Evolutionary conservation across 1,140 invertebrate genomes (phyloP).

Genomic region (Scylla paramamosain): DNA sequence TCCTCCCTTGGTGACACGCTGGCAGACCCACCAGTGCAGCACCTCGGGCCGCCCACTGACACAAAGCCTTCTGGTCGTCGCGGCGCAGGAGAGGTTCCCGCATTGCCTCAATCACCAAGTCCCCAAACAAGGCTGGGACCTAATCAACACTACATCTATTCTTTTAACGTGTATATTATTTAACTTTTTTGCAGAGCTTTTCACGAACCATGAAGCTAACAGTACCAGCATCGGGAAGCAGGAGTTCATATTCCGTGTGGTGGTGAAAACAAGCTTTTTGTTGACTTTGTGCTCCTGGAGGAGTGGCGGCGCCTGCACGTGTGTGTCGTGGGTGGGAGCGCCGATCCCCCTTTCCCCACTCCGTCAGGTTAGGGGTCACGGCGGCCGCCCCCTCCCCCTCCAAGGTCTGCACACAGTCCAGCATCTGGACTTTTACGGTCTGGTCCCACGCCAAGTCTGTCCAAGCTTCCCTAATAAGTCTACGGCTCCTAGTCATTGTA

Average conservation of each 20-base stretch:
- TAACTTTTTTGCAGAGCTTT: no score
- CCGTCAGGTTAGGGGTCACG: background rate
- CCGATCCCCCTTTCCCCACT: background rate
- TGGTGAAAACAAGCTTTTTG: background rate
- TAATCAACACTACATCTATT: background rate
- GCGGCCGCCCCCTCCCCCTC: background rate
- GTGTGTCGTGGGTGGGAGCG: slow-evolving; percentile 16
- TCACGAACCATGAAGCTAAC: background rate
- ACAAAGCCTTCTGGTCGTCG: no score
- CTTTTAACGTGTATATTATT: background rate
- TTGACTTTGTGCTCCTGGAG: background rate
- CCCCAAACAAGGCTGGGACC: no score
- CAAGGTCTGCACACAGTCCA: slow-evolving; percentile 8
- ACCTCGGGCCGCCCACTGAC: no score
- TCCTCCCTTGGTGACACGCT: no score
- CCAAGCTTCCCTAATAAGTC: background rate
- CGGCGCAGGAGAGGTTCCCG: no score
- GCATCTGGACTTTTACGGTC: background rate
- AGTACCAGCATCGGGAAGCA: background rate
- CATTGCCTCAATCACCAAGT: no score
- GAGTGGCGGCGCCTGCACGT: background rate
- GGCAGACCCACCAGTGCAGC: no score
- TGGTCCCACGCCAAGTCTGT: background rate
- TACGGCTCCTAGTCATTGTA: no score
- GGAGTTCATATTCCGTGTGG: background rate